A percentile compares a stretch with the other conserved stretches of the same genome.
phyloP scores from a whole-genome alignment of 2,888 invertebrate species.

The Dryomyza anilis region DNA sequence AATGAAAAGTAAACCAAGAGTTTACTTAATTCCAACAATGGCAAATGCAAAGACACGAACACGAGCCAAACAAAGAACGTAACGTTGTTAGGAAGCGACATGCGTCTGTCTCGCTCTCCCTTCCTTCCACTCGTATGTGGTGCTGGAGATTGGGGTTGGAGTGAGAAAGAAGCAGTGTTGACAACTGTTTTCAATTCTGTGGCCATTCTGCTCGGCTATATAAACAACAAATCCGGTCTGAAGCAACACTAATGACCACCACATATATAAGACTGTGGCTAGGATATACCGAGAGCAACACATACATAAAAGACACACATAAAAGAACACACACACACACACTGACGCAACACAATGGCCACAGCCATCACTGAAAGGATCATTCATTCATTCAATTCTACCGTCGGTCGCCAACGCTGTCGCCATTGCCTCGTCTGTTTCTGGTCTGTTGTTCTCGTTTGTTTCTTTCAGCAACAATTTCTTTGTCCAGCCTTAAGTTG shows the following conservation, averaged over 20 bases:
- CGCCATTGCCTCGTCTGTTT: neutral
- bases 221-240: conserved; percentile 27
- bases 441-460: neutral
- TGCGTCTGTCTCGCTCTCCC: neutral
- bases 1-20: conserved; percentile 28
- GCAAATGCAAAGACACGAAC: conserved; percentile 35
- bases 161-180: conserved; percentile 31
- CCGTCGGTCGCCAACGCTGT: neutral
- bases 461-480: conserved; percentile 26
- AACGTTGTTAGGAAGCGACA: neutral
- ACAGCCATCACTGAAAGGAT: conserved; percentile 29
- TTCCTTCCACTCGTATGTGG: too few relatives aligned
- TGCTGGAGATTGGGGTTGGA: neutral
- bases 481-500: conserved; percentile 20
- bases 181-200: conserved; percentile 51
- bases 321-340: conserved; percentile 27
- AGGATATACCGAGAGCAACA: too few relatives aligned
- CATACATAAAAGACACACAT: neutral
- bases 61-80: conserved; percentile 3
- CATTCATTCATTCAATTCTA: conserved; percentile 16
- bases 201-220: conserved; percentile 37
- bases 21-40: conserved; percentile 36
- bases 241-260: conserved; percentile 29
- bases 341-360: conserved; percentile 20
- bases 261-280: conserved; percentile 2